Base-by-base conservation (phyloP, 2,888 invertebrate genomes). In the Diloba caeruleocephala region DNA sequence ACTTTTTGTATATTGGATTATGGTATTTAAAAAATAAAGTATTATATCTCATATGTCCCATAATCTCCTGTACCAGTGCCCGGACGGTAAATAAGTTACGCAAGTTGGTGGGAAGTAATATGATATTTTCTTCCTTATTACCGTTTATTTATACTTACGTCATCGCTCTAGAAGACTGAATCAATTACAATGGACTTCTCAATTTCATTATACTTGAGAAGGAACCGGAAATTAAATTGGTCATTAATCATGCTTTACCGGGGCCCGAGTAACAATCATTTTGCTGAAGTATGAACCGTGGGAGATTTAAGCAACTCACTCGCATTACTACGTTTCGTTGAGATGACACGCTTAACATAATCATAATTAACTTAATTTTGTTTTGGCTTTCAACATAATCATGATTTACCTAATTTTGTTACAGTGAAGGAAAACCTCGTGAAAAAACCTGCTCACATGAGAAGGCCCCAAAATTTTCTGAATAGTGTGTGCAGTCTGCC, bases 211-310 rank as follows among this genome's bases (percentile, higher is more conserved):
- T 59, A 54, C 34, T 63, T 49, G 52, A 53, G 55, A 38, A 41
- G 49, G 19, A 28, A 29, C 44, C 66, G 69, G 69, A 69, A 67
- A 69, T 69, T 69, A 70, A 70, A 56, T 49, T 34, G 55, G 36
- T 50, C 69, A 60, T 69, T 70, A 70, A 69, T 69, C 69, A 63
- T 59, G 49, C 50, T 65, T 58, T 33, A 33, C 33, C 38, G 21
- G 26, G 29, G 44, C 19, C 46, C 31, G 23, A 26, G 34, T 12
- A 34, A 49, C 59, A 60, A 55, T 62, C 31, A 36, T 55, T 49
- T 55, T n/a, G 29, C 29, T 61, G 56, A 38, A 60, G 48, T 26
- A 21, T 19, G 34, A 14, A 39, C 62, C 48, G 25, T 49, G 17
- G 33, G 42, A 23, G 42, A 39, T 21, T 43, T 39, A 8, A 36